Evolutionary conservation across 2,113 vertebrate species (phyloP).

Genomic region (Nycticorax nycticorax): DNA sequence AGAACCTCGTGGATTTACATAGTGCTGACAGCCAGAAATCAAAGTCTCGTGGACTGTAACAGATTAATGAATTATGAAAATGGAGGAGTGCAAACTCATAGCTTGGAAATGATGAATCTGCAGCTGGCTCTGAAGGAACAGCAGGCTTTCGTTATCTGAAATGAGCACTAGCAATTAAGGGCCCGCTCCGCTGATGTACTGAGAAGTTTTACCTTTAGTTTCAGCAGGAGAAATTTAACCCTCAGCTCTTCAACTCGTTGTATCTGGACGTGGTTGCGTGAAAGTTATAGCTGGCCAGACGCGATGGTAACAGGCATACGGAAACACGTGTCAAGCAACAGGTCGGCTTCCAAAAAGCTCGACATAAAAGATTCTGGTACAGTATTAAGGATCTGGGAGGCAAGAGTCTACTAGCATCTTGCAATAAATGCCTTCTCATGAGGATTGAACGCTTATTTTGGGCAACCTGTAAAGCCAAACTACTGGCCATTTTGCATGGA

Average conservation of each 20-base stretch:
- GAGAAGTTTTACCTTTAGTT: background rate
- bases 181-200: background rate
- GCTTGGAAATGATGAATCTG: background rate
- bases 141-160: background rate
- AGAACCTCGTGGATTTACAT: background rate
- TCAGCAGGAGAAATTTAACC: background rate
- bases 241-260: background rate
- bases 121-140: background rate
- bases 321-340: background rate
- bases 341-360: background rate
- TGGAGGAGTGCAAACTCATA: background rate
- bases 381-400: background rate
- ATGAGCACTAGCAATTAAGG: background rate
- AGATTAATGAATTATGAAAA: too few relatives aligned
- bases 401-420: too few relatives aligned
- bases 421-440: background rate
- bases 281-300: background rate
- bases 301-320: too few relatives aligned
- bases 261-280: background rate
- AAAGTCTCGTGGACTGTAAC: background rate
- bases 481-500: background rate
- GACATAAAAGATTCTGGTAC: background rate
- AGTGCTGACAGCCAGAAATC: background rate
- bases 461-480: background rate
- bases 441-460: background rate